Evolutionary conservation across 1,140 invertebrate species (phyloP).

Genomic region (Holcopasites calliopsidis): DNA sequence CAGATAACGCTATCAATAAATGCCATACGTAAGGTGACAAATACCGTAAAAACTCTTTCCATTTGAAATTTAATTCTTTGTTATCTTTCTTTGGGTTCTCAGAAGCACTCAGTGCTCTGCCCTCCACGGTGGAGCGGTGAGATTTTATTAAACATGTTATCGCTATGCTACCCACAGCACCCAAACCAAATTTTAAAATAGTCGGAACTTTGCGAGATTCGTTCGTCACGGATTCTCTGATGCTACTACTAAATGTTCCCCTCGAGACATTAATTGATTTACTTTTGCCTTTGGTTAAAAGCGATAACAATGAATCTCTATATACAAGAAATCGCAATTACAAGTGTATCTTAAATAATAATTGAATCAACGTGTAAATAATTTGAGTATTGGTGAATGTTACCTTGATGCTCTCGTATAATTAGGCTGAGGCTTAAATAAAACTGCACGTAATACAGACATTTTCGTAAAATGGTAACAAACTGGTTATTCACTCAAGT

Average conservation of each 20-base stretch:
- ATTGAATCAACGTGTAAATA: background rate
- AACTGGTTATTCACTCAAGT: background rate
- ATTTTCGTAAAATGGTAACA: slow-evolving; percentile 42
- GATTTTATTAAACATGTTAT: slow-evolving; percentile 38
- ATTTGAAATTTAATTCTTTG: slow-evolving; percentile 76
- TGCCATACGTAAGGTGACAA: slow-evolving; percentile 81
- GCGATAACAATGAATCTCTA: slow-evolving; percentile 44
- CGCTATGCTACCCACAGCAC: slow-evolving; percentile 48
- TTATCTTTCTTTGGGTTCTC: slow-evolving; percentile 18
- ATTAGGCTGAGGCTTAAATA: slow-evolving; percentile 41
- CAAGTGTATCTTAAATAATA: background rate
- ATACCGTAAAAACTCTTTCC: slow-evolving; percentile 84
- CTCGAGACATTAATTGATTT: slow-evolving; percentile 30
- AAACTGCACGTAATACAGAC: slow-evolving; percentile 54
- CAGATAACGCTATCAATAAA: slow-evolving; percentile 80
- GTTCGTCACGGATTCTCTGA: slow-evolving; percentile 15
- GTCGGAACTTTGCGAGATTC: background rate
- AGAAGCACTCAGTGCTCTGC: slow-evolving; percentile 24
- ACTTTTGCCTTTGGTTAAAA: slow-evolving; percentile 36
- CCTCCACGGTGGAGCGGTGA: slow-evolving; percentile 8
- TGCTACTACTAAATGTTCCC: slow-evolving; percentile 40
- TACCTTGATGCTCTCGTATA: slow-evolving; percentile 43
- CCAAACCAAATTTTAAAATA: slow-evolving; percentile 47
- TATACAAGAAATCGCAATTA: slow-evolving; percentile 28
- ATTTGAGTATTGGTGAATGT: background rate